phyloP scores from a whole-genome alignment of 1,140 invertebrate species.

The Glomeris maerens region DNA sequence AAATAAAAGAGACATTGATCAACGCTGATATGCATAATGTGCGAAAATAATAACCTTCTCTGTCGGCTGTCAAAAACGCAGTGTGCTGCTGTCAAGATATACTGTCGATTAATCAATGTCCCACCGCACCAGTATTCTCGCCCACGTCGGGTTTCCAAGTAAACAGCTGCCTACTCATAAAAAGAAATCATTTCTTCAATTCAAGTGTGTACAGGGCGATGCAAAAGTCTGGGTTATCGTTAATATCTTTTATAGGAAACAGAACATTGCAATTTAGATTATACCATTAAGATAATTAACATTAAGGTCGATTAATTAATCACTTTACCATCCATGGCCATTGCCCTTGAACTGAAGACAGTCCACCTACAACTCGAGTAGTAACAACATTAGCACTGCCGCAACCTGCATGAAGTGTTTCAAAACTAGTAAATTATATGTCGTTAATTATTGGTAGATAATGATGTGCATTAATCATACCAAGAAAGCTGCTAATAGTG shows the following conservation, averaged over 20 bases:
- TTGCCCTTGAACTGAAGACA: constrained; percentile 56
- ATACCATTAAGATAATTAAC: no score
- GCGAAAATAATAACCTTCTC: constrained; percentile 55
- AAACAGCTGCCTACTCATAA: constrained; percentile 55
- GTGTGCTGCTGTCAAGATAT: constrained; percentile 81
- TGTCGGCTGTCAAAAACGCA: constrained; percentile 65
- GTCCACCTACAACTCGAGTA: constrained; percentile 75
- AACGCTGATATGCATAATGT: background rate
- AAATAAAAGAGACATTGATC: background rate
- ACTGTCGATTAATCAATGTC: constrained; percentile 59
- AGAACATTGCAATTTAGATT: no score
- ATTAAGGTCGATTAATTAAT: no score
- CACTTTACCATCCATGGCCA: constrained; percentile 81
- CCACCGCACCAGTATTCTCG: constrained; percentile 91
- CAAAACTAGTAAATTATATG: background rate
- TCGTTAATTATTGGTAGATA: no score
- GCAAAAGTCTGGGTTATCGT: no score
- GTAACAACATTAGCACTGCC: constrained; percentile 64
- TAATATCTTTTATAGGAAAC: no score
- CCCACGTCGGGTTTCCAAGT: constrained; percentile 63
- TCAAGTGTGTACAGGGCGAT: background rate
- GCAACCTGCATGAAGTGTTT: constrained; percentile 38
- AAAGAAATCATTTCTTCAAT: background rate
- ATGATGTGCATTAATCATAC: no score
- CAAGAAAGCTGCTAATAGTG: no score